phyloP scores from a whole-genome alignment of 2,797 vertebrate species.

The Coregonus sp. region DNA sequence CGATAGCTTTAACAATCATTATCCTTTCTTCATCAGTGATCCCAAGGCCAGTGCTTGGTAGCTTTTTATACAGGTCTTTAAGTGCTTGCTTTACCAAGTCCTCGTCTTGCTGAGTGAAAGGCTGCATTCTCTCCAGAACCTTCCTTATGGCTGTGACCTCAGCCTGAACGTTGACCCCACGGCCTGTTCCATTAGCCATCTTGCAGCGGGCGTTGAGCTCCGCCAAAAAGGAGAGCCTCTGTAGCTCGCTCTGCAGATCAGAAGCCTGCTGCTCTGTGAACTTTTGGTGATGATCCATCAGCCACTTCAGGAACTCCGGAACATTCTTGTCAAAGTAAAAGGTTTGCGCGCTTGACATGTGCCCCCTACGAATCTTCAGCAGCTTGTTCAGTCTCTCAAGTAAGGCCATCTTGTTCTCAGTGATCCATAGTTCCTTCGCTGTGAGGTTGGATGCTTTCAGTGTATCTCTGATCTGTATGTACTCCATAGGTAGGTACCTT shows the following conservation, averaged over 20 bases:
- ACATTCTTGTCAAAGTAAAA: constrained; percentile 42
- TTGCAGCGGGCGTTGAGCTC: constrained; percentile 73
- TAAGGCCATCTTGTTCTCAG: constrained; percentile 83
- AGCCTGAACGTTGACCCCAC: constrained; percentile 14
- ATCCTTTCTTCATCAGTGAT: constrained; percentile 81
- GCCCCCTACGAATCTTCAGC: constrained; percentile 27
- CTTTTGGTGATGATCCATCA: constrained; percentile 61
- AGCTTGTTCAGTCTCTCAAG: constrained; percentile 68
- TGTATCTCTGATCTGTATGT: constrained; percentile 36
- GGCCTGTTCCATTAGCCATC: neutral
- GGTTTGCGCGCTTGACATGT: constrained; percentile 26
- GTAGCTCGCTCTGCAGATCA: constrained; percentile 84
- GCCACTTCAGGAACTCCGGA: constrained; percentile 72
- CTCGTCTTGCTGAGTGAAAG: constrained; percentile 78
- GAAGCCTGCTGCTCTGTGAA: constrained; percentile 84
- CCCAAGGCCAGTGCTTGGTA: constrained; percentile 76
- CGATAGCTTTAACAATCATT: constrained; percentile 74
- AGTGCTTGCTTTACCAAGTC: constrained; percentile 65
- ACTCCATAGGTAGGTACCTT: constrained; percentile 17
- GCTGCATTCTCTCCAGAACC: constrained; percentile 72
- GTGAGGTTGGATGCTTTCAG: constrained; percentile 61
- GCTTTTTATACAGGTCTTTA: constrained; percentile 59
- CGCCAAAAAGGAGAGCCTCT: constrained; percentile 78
- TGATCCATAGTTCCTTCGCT: constrained; percentile 67
- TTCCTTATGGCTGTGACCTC: constrained; percentile 54